phyloP scores from a whole-genome alignment of 1,140 invertebrate genomes.

The Dreissena polymorpha region DNA sequence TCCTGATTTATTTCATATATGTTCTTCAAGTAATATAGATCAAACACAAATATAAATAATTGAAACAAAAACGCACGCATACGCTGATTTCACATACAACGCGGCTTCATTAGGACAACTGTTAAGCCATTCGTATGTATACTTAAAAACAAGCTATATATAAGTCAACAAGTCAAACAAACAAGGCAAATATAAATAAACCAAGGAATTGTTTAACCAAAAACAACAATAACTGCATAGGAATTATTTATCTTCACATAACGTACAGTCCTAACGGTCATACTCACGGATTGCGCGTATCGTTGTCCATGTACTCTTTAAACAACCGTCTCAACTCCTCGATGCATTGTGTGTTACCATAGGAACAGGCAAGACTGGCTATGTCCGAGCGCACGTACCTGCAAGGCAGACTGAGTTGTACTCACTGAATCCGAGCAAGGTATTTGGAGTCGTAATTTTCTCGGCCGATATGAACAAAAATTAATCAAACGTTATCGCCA shows the following conservation, averaged over 20 bases:
- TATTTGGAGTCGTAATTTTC: too few species aligned
- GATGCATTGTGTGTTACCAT: constrained; percentile 43
- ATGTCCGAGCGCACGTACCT: constrained; percentile 58
- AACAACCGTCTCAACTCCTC: constrained; percentile 39
- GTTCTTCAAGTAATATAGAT: not conserved
- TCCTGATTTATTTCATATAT: constrained; percentile 79
- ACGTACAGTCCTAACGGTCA: not conserved
- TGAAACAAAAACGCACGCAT: too few species aligned
- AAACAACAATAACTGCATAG: not conserved
- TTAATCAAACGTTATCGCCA: too few species aligned
- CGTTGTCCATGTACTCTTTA: constrained; percentile 54
- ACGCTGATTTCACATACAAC: too few species aligned
- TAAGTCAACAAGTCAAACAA: too few species aligned
- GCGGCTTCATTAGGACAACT: too few species aligned
- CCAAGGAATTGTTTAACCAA: too few species aligned
- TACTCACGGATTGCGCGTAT: constrained; percentile 49
- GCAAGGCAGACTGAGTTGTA: not conserved
- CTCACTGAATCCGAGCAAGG: too few species aligned
- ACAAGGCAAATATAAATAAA: too few species aligned
- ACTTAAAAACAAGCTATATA: too few species aligned
- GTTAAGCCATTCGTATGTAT: not conserved
- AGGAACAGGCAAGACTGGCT: constrained; percentile 42
- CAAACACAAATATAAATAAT: too few species aligned
- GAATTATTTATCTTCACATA: not conserved
- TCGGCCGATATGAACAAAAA: too few species aligned